Conservation (phyloP, 2,113 vertebrate species). For the Benitochromis conjunctus region DNA sequence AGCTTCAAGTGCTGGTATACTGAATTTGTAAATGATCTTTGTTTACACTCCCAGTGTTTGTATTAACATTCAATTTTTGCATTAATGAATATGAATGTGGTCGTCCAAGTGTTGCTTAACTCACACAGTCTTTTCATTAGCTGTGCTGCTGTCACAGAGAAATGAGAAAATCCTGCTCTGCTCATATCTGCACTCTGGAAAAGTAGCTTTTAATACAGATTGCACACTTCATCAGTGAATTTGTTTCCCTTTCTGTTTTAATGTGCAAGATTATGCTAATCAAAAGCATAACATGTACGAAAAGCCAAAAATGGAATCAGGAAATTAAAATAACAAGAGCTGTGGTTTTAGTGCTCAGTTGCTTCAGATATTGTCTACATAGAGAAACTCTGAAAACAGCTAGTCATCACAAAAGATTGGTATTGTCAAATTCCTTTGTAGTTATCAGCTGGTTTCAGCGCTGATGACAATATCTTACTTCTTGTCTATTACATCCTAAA, state of each 20-base stretch:
- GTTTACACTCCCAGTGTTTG: constrained; percentile 38
- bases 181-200: neutral
- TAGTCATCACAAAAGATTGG: neutral
- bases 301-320: neutral
- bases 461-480: neutral
- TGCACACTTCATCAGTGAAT: neutral
- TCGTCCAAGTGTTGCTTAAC: constrained; percentile 42
- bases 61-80: constrained; percentile 35
- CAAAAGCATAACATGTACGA: neutral
- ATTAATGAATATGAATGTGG: constrained; percentile 58
- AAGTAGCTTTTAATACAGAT: neutral
- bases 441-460: neutral
- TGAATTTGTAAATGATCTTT: constrained; percentile 44
- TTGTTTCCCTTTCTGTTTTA: neutral
- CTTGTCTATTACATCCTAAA: neutral
- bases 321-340: neutral
- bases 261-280: neutral
- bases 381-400: neutral
- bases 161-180: neutral
- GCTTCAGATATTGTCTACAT: neutral
- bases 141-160: neutral
- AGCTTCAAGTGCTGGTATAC: neutral
- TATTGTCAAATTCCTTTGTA: neutral
- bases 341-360: neutral
- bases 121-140: constrained; percentile 23